Conservation (phyloP, 1,140 invertebrate species). For the Calephelis nemesis region DNA sequence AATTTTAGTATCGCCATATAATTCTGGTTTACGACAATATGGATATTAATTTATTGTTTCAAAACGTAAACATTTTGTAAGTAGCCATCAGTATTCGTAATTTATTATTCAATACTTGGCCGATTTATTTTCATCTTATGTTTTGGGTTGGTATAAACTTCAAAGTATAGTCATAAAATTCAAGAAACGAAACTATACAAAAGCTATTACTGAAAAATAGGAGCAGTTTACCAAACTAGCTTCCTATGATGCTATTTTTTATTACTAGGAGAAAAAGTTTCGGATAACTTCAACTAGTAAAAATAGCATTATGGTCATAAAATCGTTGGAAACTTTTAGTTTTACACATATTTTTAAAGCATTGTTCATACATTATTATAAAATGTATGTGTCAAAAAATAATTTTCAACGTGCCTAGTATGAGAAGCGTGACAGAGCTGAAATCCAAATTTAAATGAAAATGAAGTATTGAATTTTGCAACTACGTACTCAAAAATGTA, state of each 20-base stretch:
- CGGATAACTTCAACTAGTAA: too few relatives aligned
- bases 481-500: too few relatives aligned
- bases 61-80: constrained; percentile 21
- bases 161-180: constrained; percentile 24
- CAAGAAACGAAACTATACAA: constrained; percentile 9
- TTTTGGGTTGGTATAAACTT: constrained; percentile 21
- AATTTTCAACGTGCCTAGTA: too few relatives aligned
- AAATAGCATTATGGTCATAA: too few relatives aligned
- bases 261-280: neutral
- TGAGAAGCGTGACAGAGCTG: too few relatives aligned
- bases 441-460: too few relatives aligned
- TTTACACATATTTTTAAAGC: too few relatives aligned
- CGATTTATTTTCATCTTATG: constrained; percentile 25
- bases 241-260: neutral
- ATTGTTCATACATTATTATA: too few relatives aligned
- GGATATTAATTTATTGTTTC: constrained; percentile 26
- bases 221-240: neutral
- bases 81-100: constrained; percentile 22
- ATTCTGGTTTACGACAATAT: constrained; percentile 21
- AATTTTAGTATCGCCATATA: constrained; percentile 17
- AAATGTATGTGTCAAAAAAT: too few relatives aligned
- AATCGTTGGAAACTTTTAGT: too few relatives aligned
- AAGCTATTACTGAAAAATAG: constrained; percentile 5
- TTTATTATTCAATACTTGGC: constrained; percentile 23
- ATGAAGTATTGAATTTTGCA: too few relatives aligned